Evolutionary conservation across 2,113 vertebrate species (phyloP).

Genomic region (Motacilla tschutschensis): DNA sequence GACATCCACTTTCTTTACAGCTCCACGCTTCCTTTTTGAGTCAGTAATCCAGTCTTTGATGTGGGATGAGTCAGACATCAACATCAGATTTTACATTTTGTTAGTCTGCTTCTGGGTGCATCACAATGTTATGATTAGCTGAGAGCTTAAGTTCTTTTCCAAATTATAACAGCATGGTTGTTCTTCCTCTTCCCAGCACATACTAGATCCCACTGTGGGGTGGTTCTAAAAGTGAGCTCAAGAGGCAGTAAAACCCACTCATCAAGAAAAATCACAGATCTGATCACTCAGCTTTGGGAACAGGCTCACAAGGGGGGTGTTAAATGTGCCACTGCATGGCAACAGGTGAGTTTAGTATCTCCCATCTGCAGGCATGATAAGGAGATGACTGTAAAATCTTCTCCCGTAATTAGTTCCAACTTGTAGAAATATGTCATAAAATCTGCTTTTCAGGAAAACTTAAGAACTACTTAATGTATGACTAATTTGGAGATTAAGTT

Average conservation of each 20-base stretch:
- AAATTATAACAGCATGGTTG: background rate
- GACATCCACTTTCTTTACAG: background rate
- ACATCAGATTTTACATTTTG: background rate
- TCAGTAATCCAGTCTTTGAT: background rate
- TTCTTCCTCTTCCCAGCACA: background rate
- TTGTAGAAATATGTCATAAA: background rate
- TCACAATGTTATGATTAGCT: background rate
- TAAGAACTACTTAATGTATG: background rate
- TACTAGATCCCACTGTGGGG: background rate
- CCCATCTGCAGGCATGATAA: background rate
- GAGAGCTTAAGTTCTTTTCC: background rate
- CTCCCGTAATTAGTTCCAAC: background rate
- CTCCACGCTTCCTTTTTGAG: background rate
- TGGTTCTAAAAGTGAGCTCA: background rate
- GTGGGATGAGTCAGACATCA: background rate
- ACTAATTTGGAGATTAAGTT: background rate
- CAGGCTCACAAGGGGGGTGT: background rate
- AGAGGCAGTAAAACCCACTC: background rate
- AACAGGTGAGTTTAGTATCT: background rate
- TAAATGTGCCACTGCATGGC: background rate
- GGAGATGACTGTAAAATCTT: background rate
- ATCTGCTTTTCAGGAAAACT: background rate
- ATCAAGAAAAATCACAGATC: background rate
- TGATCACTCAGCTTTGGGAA: background rate
- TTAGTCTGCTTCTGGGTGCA: background rate